Conservation (phyloP, 2,113 vertebrate species). For the Tetrao urogallus region DNA sequence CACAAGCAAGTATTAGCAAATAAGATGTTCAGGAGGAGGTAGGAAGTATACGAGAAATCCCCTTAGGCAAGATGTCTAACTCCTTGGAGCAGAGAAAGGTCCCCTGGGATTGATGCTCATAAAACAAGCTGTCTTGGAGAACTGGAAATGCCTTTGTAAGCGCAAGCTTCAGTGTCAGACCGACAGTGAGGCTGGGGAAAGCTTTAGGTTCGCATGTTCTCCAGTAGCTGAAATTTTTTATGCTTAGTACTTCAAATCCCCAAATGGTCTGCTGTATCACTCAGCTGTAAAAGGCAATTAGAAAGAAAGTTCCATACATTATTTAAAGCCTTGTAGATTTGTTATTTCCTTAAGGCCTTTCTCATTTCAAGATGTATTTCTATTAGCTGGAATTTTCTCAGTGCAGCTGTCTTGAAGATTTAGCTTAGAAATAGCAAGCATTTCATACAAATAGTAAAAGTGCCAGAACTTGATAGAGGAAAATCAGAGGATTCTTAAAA, state of each 20-base stretch:
- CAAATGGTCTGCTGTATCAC: neutral
- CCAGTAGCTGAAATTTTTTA: neutral
- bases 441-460: slow-evolving; percentile 12
- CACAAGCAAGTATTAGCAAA: neutral
- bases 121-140: slow-evolving; percentile 13
- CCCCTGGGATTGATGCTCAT: neutral
- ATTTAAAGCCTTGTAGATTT: slow-evolving; percentile 45
- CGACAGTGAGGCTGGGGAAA: neutral
- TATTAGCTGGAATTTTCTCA: neutral
- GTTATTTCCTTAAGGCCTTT: slow-evolving; percentile 33
- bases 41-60: neutral
- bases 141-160: neutral
- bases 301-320: slow-evolving; percentile 32
- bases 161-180: neutral
- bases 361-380: neutral
- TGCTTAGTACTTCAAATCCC: neutral
- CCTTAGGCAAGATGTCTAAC: neutral
- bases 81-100: neutral
- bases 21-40: neutral
- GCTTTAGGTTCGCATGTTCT: neutral
- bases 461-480: neutral
- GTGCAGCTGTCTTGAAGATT: neutral
- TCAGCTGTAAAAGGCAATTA: neutral
- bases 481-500: neutral
- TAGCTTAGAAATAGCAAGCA: slow-evolving; percentile 25